Base-by-base conservation (phyloP, 2,113 vertebrate species). In the Lepus europaeus region DNA sequence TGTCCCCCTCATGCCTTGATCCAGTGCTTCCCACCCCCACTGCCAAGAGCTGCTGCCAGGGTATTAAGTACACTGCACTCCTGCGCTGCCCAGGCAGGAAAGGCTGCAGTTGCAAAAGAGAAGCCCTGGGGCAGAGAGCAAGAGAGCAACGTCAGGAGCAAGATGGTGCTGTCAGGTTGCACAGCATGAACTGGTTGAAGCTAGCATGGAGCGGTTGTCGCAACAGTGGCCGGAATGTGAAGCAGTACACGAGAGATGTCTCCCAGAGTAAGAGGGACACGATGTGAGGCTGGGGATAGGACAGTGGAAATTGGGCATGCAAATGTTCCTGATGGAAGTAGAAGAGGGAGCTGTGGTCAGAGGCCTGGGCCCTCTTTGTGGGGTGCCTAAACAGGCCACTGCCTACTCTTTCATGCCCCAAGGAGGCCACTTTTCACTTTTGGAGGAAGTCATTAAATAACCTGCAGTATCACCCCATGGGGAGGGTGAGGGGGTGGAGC, bases 111-210 rank as follows among this genome's bases (percentile, higher is more conserved):
- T 72, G 39, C 56, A 45, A 94, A 25, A 51, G 89, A 80, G 81
- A 91, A 82, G 81, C 14, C 29, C 68, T 31, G 14, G 61, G 31
- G 20, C 36, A 91, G 64, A 83, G 70, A 87, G 70, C 94, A 72
- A 70, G 78, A 66, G 45, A 19, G 19, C 25, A 33, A 77, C 39
- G 64, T 70, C 83, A 51, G 19, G 16, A 10, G 27, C 36, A 51
- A 78, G 25, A 49, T 31, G n/a, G 17, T 17, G 25, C 33, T 70
- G 17, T 79, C 49, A 9, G 74, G 51, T 69, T 16, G 49, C 22
- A 19, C 0, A 0, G 33, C 66, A 19, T 11, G 31, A 79, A 79
- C 25, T 23, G 22, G 11, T 5, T 64, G 20, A 69, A 82, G 83
- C 45, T 61, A 36, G 25, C 0, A 1, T 20, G 16, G 64, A 76